phyloP scores from a whole-genome alignment of 2,888 invertebrate species.

The Acleris sparsana region DNA sequence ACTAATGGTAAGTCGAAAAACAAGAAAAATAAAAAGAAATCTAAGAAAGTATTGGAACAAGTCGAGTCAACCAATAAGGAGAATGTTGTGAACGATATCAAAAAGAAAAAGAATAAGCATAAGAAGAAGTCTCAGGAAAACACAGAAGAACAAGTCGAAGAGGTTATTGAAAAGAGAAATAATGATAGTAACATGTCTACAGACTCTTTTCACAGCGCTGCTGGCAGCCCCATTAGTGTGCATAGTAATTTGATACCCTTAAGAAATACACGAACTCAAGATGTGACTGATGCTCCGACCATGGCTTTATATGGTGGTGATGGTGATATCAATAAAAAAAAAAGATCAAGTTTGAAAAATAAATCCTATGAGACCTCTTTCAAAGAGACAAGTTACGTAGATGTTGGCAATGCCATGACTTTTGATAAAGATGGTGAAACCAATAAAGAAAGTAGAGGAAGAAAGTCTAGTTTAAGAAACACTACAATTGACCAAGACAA shows the following conservation, averaged over 20 bases:
- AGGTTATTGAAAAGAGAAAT: constrained; percentile 32
- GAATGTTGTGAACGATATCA: constrained; percentile 49
- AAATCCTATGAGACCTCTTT: constrained; percentile 19
- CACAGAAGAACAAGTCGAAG: constrained; percentile 44
- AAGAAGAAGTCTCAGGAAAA: constrained; percentile 41
- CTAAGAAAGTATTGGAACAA: constrained; percentile 43
- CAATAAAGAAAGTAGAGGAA: constrained; percentile 5
- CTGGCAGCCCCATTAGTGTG: constrained; percentile 58
- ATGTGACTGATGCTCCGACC: neutral
- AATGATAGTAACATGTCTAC: constrained; percentile 55
- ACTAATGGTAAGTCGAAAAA: constrained; percentile 38
- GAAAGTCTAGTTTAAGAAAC: constrained; percentile 28
- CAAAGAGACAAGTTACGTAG: constrained; percentile 8
- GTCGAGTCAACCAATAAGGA: constrained; percentile 37
- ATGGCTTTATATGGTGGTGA: constrained; percentile 10
- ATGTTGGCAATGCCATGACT: constrained; percentile 25
- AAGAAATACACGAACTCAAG: neutral
- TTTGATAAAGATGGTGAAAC: constrained; percentile 37
- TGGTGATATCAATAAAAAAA: neutral
- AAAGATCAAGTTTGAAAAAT: constrained; percentile 20
- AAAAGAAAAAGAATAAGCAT: constrained; percentile 56
- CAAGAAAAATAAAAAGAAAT: constrained; percentile 38
- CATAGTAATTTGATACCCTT: neutral
- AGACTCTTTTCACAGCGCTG: constrained; percentile 74
- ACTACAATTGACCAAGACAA: constrained; percentile 38